Evolutionary conservation across 2,888 invertebrate species (phyloP).

Genomic region (Troilus luridus): DNA sequence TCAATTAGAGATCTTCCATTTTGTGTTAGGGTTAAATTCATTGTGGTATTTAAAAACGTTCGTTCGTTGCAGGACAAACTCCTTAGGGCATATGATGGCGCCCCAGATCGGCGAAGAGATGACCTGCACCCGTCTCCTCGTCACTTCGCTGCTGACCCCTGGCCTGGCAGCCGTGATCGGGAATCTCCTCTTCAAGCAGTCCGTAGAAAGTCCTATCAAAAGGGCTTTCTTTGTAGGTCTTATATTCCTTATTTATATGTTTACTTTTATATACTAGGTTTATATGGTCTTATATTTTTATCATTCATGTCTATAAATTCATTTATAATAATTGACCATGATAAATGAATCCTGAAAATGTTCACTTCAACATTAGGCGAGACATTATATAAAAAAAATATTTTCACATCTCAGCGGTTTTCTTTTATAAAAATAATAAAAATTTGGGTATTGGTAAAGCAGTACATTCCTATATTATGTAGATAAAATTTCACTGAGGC

Average conservation of each 20-base stretch:
- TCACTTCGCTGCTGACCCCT: neutral
- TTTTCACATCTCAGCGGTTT: too few species aligned
- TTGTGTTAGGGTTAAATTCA: neutral
- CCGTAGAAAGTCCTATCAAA: neutral
- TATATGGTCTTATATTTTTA: too few species aligned
- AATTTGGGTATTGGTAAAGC: too few species aligned
- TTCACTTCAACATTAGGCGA: too few species aligned
- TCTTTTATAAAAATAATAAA: too few species aligned
- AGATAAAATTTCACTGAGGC: too few species aligned
- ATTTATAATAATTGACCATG: too few species aligned
- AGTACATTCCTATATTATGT: too few species aligned
- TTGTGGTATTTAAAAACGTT: neutral
- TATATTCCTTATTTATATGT: neutral
- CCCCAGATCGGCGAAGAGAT: slow-evolving; percentile 19
- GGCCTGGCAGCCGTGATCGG: neutral
- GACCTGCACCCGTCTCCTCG: neutral
- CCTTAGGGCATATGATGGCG: neutral
- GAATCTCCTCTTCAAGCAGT: neutral
- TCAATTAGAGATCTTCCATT: too few species aligned
- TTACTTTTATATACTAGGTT: neutral
- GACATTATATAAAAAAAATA: too few species aligned
- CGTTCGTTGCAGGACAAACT: neutral
- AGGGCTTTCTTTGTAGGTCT: slow-evolving; percentile 1
- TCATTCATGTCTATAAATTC: too few species aligned
- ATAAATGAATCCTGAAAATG: too few species aligned